Conservation (phyloP, 2,113 vertebrate species). For the Mirounga angustirostris region DNA sequence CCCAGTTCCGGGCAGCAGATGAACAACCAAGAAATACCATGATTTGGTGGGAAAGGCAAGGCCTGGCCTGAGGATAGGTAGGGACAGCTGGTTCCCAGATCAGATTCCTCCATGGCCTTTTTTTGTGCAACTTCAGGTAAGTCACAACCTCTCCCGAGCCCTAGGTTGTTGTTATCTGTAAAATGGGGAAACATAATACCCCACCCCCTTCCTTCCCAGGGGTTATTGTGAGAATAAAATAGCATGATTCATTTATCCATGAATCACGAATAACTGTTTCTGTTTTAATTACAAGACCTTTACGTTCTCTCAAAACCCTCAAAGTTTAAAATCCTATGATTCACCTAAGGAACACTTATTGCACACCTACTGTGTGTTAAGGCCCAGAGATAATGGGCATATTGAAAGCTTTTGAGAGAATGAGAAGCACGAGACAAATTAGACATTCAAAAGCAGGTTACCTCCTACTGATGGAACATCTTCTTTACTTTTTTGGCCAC, state of each 20-base stretch:
- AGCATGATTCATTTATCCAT: slow-evolving; percentile 75
- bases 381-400: slow-evolving; percentile 26
- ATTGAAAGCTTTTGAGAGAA: slow-evolving; percentile 50
- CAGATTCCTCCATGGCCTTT: not conserved
- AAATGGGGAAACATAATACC: slow-evolving; percentile 57
- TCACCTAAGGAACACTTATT: slow-evolving; percentile 57
- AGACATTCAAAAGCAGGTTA: slow-evolving; percentile 31
- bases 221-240: slow-evolving; percentile 63
- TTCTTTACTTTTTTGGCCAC: slow-evolving; percentile 14
- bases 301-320: slow-evolving; percentile 45
- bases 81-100: not conserved
- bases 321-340: slow-evolving; percentile 65
- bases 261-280: slow-evolving; percentile 71
- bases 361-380: slow-evolving; percentile 70
- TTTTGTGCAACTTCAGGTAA: slow-evolving; percentile 52
- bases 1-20: not conserved
- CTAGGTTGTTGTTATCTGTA: slow-evolving; percentile 65
- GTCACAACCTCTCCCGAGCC: not conserved
- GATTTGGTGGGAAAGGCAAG: slow-evolving; percentile 2
- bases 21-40: not conserved
- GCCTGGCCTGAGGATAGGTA: not conserved
- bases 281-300: slow-evolving; percentile 69
- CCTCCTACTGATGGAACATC: not conserved
- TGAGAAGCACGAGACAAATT: slow-evolving; percentile 50
- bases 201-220: slow-evolving; percentile 52